Conservation (phyloP, 53 echinoderm and acorn worm genomes). For the Stichopus horrens region DNA sequence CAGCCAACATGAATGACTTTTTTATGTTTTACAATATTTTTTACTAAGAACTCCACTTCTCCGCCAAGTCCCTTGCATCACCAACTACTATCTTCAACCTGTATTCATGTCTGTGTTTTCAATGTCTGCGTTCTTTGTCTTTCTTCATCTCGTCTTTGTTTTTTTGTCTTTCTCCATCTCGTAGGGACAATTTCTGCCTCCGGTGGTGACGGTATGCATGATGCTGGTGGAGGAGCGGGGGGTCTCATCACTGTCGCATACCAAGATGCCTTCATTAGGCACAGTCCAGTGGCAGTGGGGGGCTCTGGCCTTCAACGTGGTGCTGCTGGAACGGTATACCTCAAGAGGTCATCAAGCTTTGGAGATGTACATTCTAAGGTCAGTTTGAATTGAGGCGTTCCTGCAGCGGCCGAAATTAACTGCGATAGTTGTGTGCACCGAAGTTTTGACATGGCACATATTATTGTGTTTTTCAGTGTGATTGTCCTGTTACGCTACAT, state of each 20-base stretch:
- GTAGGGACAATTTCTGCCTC: slow-evolving; percentile 72
- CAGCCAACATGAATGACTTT: too few species aligned
- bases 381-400: not conserved
- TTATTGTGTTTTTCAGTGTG: too few species aligned
- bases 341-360: slow-evolving; percentile 14
- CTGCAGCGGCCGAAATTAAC: too few species aligned
- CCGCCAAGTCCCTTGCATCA: too few species aligned
- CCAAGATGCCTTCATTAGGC: slow-evolving; percentile 48
- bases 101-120: too few species aligned
- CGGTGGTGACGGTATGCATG: slow-evolving; percentile 64
- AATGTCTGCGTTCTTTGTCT: not conserved
- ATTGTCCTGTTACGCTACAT: too few species aligned
- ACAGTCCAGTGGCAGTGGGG: slow-evolving; percentile 62
- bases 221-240: slow-evolving; percentile 79
- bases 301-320: slow-evolving; percentile 72
- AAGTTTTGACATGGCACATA: too few species aligned
- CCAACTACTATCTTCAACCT: too few species aligned
- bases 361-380: slow-evolving; percentile 62
- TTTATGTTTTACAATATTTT: too few species aligned
- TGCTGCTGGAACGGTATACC: slow-evolving; percentile 68
- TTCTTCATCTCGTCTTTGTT: not conserved
- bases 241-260: slow-evolving; percentile 70
- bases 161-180: not conserved
- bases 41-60: too few species aligned
- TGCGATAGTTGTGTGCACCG: too few species aligned